Evolutionary conservation across 1,140 invertebrate genomes (phyloP).

Genomic region (Hermatobates lingyangjiaoensis): DNA sequence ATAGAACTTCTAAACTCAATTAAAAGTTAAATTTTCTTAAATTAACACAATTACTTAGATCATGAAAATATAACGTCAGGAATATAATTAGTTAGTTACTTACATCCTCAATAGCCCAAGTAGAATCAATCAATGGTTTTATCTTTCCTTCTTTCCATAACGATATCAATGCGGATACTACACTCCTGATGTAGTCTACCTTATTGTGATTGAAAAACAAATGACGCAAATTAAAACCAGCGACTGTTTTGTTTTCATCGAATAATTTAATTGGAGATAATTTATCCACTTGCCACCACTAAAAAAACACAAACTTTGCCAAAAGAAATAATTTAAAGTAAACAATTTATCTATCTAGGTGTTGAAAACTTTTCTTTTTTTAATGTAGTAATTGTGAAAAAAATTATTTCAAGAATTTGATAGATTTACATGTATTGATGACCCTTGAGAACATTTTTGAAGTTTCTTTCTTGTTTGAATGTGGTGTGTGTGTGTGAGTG

Average conservation of each 20-base stretch:
- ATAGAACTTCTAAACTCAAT: too few relatives aligned
- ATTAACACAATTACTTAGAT: too few relatives aligned
- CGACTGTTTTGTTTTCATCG: constrained; percentile 70
- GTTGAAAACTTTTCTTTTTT: background rate
- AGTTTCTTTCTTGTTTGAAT: too few relatives aligned
- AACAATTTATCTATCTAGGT: background rate
- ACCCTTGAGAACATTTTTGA: too few relatives aligned
- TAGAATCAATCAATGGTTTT: constrained; percentile 63
- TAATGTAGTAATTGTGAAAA: background rate
- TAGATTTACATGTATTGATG: too few relatives aligned
- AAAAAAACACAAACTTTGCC: constrained; percentile 18
- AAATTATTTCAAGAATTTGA: too few relatives aligned
- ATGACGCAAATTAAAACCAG: constrained; percentile 66
- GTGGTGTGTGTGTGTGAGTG: too few relatives aligned
- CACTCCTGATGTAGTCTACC: constrained; percentile 41
- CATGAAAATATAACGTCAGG: too few relatives aligned
- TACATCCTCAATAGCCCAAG: constrained; percentile 71
- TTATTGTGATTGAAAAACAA: constrained; percentile 62
- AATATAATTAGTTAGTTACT: too few relatives aligned
- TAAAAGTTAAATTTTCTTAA: too few relatives aligned
- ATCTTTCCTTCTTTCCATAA: constrained; percentile 59
- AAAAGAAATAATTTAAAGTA: constrained; percentile 2
- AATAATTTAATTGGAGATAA: constrained; percentile 70
- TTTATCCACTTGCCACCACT: constrained; percentile 87
- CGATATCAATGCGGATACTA: constrained; percentile 49